Percentiles rank a stretch among this genome's conserved stretches.
Conservation (phyloP, 2,888 invertebrate genomes). For the Melanostoma scalare region DNA sequence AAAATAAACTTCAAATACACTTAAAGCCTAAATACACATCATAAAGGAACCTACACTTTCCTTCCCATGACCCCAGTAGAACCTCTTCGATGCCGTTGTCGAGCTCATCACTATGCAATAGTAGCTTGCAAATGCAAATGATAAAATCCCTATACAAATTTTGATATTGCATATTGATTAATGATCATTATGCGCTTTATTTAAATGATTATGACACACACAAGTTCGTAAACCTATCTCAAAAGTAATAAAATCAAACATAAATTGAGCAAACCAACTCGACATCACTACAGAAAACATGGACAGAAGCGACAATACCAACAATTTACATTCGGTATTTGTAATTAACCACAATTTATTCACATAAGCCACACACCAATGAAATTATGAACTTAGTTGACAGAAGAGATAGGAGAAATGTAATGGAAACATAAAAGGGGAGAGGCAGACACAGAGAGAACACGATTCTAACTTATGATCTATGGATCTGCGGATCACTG, state of each 20-base stretch:
- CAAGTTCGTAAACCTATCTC: slow-evolving; percentile 61
- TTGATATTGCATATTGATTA: slow-evolving; percentile 62
- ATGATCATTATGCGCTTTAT: slow-evolving; percentile 71
- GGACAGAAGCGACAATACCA: slow-evolving; percentile 13
- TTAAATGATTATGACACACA: slow-evolving; percentile 71
- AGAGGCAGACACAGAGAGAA: background rate
- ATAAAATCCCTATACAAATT: slow-evolving; percentile 54
- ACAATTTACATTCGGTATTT: slow-evolving; percentile 66
- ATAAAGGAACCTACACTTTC: slow-evolving; percentile 26
- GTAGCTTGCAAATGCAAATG: slow-evolving; percentile 33
- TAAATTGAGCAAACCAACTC: slow-evolving; percentile 38
- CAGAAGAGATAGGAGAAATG: slow-evolving; percentile 26
- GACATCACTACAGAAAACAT: background rate
- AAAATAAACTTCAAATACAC: too few species aligned
- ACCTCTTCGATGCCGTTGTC: slow-evolving; percentile 24
- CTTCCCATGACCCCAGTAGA: slow-evolving; percentile 57
- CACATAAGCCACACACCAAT: slow-evolving; percentile 40
- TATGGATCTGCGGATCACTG: slow-evolving; percentile 66
- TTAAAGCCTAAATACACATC: slow-evolving; percentile 25
- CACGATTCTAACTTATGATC: slow-evolving; percentile 72
- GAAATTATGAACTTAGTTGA: slow-evolving; percentile 47
- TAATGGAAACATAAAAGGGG: too few species aligned
- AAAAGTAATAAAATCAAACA: slow-evolving; percentile 32
- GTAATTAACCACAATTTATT: slow-evolving; percentile 66
- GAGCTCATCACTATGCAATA: slow-evolving; percentile 61